Conservation (phyloP, 2,888 invertebrate genomes). For the Drosophila pegasa region DNA sequence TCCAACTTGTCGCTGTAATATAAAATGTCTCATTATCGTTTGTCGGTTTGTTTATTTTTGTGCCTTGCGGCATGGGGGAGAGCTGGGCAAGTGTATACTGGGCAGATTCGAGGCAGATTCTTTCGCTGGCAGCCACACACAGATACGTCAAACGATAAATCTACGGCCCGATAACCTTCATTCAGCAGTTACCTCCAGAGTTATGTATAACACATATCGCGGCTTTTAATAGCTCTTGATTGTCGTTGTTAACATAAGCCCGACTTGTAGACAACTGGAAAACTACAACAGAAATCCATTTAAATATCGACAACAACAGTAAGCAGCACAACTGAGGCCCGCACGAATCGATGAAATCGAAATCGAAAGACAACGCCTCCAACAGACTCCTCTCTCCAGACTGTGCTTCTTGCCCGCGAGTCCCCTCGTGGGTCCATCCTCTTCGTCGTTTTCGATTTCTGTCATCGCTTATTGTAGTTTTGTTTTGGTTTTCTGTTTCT, state of each 20-base stretch:
- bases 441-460: conserved; percentile 48
- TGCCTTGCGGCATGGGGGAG: conserved; percentile 19
- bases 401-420: background rate
- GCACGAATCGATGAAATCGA: conserved; percentile 50
- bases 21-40: conserved; percentile 73
- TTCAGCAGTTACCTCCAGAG: conserved; percentile 38
- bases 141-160: conserved; percentile 22
- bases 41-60: conserved; percentile 62
- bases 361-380: conserved; percentile 60
- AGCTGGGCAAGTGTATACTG: conserved; percentile 7
- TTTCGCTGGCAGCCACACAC: conserved; percentile 8
- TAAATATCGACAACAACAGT: conserved; percentile 39
- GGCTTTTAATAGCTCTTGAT: conserved; percentile 78
- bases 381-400: conserved; percentile 2
- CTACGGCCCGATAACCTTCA: conserved; percentile 36
- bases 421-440: conserved; percentile 1
- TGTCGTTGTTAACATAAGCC: conserved; percentile 77
- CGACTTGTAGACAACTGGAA: conserved; percentile 70
- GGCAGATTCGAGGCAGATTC: background rate
- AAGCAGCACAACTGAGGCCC: conserved; percentile 28
- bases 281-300: conserved; percentile 79
- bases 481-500: conserved; percentile 13
- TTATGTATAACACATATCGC: conserved; percentile 64
- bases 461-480: conserved; percentile 36
- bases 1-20: conserved; percentile 45